These are phyloP conservation scores for Proteles cristata DNA, from an alignment of 2,113 vertebrate genomes.

Conservation along the genomic window DNA sequence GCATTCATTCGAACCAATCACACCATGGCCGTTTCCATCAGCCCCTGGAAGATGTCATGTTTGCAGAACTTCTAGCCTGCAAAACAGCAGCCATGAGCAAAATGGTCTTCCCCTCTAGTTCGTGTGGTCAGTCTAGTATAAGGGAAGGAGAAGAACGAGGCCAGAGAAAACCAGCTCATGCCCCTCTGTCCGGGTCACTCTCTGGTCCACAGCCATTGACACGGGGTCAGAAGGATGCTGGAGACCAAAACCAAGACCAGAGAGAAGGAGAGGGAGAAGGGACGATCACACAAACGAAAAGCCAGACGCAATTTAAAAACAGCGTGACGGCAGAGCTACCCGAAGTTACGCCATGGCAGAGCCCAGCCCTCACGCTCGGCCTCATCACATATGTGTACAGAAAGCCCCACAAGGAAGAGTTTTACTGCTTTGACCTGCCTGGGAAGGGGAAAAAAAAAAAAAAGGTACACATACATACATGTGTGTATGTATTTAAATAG, in stretches of 20 bases:
- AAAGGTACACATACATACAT: not conserved
- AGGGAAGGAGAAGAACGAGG: accelerated
- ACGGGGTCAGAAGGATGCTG: not conserved
- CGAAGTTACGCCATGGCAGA: not conserved
- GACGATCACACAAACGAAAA: not conserved
- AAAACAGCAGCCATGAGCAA: not conserved
- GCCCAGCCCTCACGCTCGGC: not conserved
- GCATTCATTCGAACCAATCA: slow-evolving; percentile 45
- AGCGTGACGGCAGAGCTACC: not conserved
- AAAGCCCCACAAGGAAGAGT: not conserved
- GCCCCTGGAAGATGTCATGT: not conserved
- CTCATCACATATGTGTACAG: not conserved
- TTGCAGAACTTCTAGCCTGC: not conserved
- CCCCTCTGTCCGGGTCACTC: not conserved
- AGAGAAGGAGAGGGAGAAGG: not conserved
- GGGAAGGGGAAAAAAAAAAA: not conserved
- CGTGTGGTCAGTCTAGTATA: not conserved
- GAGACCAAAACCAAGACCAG: not conserved
- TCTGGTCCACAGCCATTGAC: not conserved
- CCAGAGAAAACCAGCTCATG: not conserved
- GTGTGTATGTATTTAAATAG: slow-evolving; percentile 63
- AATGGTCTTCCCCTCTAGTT: not conserved
- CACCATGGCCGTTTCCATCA: not conserved
- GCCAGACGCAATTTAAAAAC: not conserved
- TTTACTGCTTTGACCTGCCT: not conserved